Evolutionary conservation across 2,888 invertebrate genomes (phyloP).

Genomic region (Drosophila lacicola): DNA sequence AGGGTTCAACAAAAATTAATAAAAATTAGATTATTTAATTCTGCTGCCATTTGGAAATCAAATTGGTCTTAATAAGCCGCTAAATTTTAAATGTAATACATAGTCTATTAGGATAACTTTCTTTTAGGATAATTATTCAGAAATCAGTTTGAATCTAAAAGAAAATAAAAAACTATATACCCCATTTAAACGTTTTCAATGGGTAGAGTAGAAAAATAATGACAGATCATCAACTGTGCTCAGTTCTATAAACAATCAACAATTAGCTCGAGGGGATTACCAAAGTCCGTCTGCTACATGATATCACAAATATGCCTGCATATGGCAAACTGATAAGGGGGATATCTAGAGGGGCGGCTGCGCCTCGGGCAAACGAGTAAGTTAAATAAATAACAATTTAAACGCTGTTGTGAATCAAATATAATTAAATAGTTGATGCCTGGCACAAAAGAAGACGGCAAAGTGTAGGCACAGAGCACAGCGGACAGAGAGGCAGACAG

Average conservation of each 20-base stretch:
- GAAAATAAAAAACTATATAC: no score
- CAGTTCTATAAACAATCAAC: slow-evolving; percentile 23
- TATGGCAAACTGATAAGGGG: slow-evolving; percentile 11
- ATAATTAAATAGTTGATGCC: slow-evolving; percentile 36
- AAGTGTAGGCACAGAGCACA: slow-evolving; percentile 12
- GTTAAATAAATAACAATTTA: slow-evolving; percentile 51
- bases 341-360: not conserved
- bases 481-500: slow-evolving; percentile 5
- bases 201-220: not conserved
- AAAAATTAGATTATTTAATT: no score
- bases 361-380: slow-evolving; percentile 32
- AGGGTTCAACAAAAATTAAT: no score
- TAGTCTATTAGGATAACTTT: no score
- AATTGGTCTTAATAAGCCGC: no score
- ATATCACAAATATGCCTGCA: slow-evolving; percentile 5
- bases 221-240: not conserved
- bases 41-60: no score
- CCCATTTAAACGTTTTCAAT: not conserved
- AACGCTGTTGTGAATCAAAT: slow-evolving; percentile 42
- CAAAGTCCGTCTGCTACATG: slow-evolving; percentile 8
- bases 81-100: no score
- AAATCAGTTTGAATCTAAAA: no score
- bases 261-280: slow-evolving; percentile 16
- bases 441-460: slow-evolving; percentile 22
- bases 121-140: no score